Conservation (phyloP, 2,888 invertebrate genomes). For the Pollenia amentaria region DNA sequence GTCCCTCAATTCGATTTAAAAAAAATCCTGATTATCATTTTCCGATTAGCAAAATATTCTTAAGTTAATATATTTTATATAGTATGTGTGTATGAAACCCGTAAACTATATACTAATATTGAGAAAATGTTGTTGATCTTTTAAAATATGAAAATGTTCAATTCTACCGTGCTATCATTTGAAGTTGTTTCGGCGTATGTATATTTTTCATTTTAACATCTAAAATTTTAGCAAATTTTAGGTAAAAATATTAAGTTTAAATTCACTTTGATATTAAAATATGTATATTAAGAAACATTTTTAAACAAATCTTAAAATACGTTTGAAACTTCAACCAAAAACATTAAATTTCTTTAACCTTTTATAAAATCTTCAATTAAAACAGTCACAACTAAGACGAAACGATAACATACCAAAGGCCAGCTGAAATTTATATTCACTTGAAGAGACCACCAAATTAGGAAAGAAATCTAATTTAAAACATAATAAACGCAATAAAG, state of each 20-base stretch:
- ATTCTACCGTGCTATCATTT: no score
- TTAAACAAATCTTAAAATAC: neutral
- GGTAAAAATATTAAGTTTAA: neutral
- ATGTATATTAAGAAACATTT: no score
- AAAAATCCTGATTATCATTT: no score
- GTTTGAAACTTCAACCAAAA: neutral
- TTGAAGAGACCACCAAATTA: slow-evolving; percentile 72
- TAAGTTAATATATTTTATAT: no score
- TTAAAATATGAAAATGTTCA: no score
- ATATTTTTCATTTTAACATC: neutral
- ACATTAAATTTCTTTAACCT: slow-evolving; percentile 27
- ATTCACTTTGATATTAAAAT: no score
- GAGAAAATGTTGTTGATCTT: no score
- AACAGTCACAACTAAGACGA: slow-evolving; percentile 84
- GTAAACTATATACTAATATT: no score
- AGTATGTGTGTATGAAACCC: no score
- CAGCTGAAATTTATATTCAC: slow-evolving; percentile 84
- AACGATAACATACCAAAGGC: slow-evolving; percentile 84
- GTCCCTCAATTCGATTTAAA: no score
- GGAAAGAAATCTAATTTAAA: slow-evolving; percentile 61
- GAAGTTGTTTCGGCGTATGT: neutral
- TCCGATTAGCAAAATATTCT: no score
- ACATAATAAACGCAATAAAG: slow-evolving; percentile 57
- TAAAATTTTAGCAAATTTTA: neutral
- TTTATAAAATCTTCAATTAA: neutral